Conservation (phyloP, 2,113 vertebrate species). For the Pampusana beccarii region DNA sequence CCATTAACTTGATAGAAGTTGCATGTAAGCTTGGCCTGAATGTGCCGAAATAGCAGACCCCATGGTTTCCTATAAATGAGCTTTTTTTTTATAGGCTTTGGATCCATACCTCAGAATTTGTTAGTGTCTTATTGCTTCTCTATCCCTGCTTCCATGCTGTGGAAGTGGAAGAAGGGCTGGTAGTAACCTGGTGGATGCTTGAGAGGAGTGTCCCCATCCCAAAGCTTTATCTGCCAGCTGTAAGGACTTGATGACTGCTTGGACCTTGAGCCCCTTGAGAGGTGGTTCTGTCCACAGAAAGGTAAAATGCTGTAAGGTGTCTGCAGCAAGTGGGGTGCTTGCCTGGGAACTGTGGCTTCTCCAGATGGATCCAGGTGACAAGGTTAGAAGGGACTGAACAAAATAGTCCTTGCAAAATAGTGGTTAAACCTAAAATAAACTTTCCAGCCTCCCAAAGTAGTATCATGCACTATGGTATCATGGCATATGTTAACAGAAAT, state of each 20-base stretch:
- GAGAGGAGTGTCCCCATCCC: fast-evolving
- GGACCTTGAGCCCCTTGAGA: not conserved
- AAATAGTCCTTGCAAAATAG: not conserved
- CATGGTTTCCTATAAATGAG: not conserved
- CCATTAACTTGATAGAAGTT: not conserved
- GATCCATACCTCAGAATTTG: fast-evolving
- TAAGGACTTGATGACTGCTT: not conserved
- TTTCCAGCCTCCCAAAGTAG: not conserved
- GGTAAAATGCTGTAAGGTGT: not conserved
- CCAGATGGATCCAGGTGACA: no score
- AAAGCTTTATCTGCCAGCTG: not conserved
- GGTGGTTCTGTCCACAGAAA: not conserved
- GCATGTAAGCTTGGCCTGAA: not conserved
- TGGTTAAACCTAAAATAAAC: not conserved
- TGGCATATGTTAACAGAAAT: not conserved
- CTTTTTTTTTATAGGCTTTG: not conserved
- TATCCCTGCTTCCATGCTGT: not conserved
- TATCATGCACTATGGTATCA: fast-evolving
- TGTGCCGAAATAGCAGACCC: not conserved
- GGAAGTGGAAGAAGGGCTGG: not conserved
- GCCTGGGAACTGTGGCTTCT: not conserved
- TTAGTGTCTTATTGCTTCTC: not conserved
- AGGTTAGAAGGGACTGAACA: not conserved
- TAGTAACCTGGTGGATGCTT: not conserved
- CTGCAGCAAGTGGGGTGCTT: not conserved